phyloP scores from a whole-genome alignment of 2,888 invertebrate genomes.

The Beris chalybata region DNA sequence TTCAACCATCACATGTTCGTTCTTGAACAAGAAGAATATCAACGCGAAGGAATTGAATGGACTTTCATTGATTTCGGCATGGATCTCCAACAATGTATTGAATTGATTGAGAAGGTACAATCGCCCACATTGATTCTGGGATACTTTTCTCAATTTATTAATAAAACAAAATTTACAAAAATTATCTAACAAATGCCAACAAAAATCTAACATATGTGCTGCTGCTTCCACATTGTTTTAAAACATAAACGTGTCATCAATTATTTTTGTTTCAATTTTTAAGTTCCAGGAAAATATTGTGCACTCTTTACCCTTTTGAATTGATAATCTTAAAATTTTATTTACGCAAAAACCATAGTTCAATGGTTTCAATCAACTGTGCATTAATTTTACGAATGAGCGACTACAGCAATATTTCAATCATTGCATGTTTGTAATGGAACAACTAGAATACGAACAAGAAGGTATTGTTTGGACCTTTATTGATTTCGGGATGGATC shows the following conservation, averaged over 20 bases:
- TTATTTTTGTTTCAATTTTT: too few species aligned
- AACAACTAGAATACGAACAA: slow-evolving; percentile 93
- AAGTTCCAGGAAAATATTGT: too few species aligned
- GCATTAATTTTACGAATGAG: slow-evolving; percentile 96
- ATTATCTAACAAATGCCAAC: too few species aligned
- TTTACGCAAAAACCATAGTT: slow-evolving; percentile 32
- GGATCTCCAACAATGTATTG: slow-evolving; percentile 82
- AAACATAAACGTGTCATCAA: too few species aligned
- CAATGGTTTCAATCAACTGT: slow-evolving; percentile 93
- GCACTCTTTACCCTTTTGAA: too few species aligned
- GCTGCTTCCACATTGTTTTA: too few species aligned
- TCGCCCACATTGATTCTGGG: slow-evolving; percentile 23
- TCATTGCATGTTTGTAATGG: slow-evolving; percentile 94
- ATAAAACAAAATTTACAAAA: too few species aligned
- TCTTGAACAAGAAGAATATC: slow-evolving; percentile 91
- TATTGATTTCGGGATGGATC: slow-evolving; percentile 95
- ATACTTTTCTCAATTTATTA: too few species aligned
- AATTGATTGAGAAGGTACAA: slow-evolving; percentile 72
- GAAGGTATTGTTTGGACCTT: slow-evolving; percentile 90
- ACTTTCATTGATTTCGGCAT: slow-evolving; percentile 92
- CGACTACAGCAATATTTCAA: slow-evolving; percentile 96
- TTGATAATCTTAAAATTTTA: not conserved
- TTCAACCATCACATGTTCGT: slow-evolving; percentile 96
- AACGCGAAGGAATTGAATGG: slow-evolving; percentile 89
- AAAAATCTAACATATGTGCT: too few species aligned